Conservation (phyloP, 2,797 vertebrate genomes). For the Crocodylus rhombifer region DNA sequence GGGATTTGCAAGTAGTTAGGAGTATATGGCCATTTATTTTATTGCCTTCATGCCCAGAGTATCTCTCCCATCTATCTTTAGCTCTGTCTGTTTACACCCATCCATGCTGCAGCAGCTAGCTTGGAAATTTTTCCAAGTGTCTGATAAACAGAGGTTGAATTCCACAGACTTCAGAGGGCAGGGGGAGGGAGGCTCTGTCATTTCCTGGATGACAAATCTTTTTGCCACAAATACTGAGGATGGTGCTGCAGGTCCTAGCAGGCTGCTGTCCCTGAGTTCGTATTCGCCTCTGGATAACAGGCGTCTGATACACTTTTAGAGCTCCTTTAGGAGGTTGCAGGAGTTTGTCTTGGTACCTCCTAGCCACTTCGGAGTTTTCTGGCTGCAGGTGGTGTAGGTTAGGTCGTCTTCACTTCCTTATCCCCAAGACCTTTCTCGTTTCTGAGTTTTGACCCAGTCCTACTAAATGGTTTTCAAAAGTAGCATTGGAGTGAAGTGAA, state of each 20-base stretch:
- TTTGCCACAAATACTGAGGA: neutral
- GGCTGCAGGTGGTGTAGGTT: neutral
- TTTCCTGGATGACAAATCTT: neutral
- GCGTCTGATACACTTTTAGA: neutral
- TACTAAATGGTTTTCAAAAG: too few species aligned
- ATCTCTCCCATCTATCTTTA: fast-evolving
- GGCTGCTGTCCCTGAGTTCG: neutral
- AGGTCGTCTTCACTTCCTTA: neutral
- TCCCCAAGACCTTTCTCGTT: neutral
- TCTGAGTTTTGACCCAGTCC: fast-evolving
- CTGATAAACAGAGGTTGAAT: neutral
- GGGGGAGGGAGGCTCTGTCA: neutral
- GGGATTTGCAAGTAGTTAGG: fast-evolving
- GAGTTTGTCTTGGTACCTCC: fast-evolving
- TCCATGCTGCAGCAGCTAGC: neutral
- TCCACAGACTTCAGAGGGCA: fast-evolving
- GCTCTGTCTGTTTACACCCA: neutral
- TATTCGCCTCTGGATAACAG: neutral
- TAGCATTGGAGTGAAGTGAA: too few species aligned
- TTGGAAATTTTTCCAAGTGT: neutral
- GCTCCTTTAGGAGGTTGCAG: neutral
- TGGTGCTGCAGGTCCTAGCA: neutral
- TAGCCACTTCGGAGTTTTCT: neutral
- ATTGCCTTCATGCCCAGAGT: neutral
- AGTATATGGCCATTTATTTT: neutral